Evolutionary conservation across 2,797 vertebrate species (phyloP).

Genomic region (Heliangelus exortis): DNA sequence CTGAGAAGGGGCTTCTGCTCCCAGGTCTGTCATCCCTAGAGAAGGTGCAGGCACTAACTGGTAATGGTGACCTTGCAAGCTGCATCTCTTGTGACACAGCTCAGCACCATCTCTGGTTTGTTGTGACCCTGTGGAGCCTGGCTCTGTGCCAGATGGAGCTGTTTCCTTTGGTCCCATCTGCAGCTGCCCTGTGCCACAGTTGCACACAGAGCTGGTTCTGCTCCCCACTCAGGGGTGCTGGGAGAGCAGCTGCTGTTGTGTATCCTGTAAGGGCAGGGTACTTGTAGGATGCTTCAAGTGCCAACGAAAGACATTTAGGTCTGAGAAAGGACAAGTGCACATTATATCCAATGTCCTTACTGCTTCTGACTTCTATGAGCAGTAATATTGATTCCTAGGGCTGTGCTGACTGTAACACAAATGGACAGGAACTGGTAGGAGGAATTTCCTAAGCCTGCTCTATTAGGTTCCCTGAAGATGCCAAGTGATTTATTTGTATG

Average conservation of each 20-base stretch:
- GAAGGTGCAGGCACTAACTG: background rate
- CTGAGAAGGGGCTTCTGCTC: background rate
- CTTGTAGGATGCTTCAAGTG: constrained; percentile 11
- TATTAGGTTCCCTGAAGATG: background rate
- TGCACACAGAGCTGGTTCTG: background rate
- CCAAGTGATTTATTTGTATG: background rate
- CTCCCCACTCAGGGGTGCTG: background rate
- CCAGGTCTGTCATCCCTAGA: background rate
- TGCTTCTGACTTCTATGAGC: constrained; percentile 31
- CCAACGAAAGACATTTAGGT: background rate
- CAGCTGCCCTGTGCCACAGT: background rate
- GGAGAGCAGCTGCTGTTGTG: background rate
- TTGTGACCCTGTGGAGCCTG: background rate
- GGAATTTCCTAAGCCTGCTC: background rate
- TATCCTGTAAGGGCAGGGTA: background rate
- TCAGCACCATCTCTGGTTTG: background rate
- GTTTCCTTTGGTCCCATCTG: background rate
- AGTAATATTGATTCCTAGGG: constrained; percentile 23
- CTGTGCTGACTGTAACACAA: constrained; percentile 46
- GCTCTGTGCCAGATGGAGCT: background rate
- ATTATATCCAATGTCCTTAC: constrained; percentile 3
- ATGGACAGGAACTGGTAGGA: background rate
- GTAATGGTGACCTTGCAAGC: background rate
- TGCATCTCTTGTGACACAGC: rapidly evolving
- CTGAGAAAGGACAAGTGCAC: constrained; percentile 26